These are phyloP conservation scores for Microtus oregoni DNA, from an alignment of 2,113 vertebrate species.

Conservation along the genomic window DNA sequence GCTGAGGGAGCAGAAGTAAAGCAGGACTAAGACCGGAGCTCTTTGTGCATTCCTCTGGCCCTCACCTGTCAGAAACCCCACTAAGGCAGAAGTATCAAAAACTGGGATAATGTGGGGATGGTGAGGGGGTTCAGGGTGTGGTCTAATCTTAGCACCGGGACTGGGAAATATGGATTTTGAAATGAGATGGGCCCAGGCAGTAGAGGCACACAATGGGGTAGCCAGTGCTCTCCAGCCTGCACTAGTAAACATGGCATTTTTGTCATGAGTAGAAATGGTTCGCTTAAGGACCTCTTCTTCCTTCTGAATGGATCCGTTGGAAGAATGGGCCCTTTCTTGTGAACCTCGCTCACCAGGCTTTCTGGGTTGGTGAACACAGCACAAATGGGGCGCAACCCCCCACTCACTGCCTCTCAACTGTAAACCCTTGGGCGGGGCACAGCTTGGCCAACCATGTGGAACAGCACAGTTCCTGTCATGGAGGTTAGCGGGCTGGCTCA, in stretches of 20 bases:
- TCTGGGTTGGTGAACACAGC: not conserved
- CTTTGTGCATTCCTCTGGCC: slow-evolving; percentile 20
- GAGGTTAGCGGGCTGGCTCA: not conserved
- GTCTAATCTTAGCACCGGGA: not conserved
- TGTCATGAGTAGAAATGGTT: not conserved
- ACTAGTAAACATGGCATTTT: not conserved
- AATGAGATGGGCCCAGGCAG: slow-evolving; percentile 26
- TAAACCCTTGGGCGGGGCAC: slow-evolving; percentile 3
- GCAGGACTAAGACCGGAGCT: slow-evolving; percentile 11
- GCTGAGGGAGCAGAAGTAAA: slow-evolving; percentile 22
- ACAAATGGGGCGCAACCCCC: not conserved
- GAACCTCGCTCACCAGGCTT: not conserved
- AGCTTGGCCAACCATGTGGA: slow-evolving; percentile 13
- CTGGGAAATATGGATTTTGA: not conserved
- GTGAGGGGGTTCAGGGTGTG: not conserved
- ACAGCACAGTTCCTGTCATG: not conserved
- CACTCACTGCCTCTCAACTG: not conserved
- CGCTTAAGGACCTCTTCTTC: not conserved
- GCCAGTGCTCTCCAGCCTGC: not conserved
- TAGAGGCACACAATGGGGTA: not conserved
- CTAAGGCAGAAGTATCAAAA: slow-evolving; percentile 26
- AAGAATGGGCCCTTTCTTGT: slow-evolving; percentile 26
- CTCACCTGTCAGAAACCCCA: slow-evolving; percentile 13
- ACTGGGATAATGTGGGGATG: not conserved
- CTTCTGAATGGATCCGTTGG: slow-evolving; percentile 1